Percentiles rank a stretch among this genome's conserved stretches.
These are phyloP conservation scores for Dasysyrphus tricinctus DNA, from an alignment of 2,888 invertebrate species.

Conservation along the genomic window DNA sequence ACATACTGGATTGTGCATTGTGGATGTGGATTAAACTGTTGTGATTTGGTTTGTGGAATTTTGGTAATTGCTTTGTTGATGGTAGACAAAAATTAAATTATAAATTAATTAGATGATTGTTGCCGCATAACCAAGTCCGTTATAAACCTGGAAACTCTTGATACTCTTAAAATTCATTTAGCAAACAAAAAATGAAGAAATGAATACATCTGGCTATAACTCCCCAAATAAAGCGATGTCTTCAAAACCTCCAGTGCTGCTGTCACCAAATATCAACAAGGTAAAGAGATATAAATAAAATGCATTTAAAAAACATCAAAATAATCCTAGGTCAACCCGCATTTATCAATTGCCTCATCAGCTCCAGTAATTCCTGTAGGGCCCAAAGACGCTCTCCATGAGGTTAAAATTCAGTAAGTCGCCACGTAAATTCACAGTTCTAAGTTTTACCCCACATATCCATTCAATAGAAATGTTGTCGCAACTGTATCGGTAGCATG, in stretches of 20 bases:
- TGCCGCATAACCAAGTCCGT: background rate
- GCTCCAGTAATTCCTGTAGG: constrained; percentile 85
- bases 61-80: background rate
- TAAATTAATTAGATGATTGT: background rate
- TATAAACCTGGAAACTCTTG: background rate
- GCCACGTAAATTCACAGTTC: background rate
- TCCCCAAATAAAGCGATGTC: constrained; percentile 24
- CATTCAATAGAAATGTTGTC: constrained; percentile 88
- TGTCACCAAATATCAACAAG: constrained; percentile 58
- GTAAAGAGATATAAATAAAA: constrained; percentile 10
- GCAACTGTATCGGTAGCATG: constrained; percentile 91
- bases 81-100: background rate
- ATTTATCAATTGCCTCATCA: constrained; percentile 80
- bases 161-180: background rate
- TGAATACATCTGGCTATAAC: constrained; percentile 34
- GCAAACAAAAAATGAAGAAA: constrained; percentile 42
- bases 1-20: too few relatives aligned
- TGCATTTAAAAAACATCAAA: background rate
- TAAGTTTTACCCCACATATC: background rate
- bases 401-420: constrained; percentile 86
- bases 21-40: too few relatives aligned
- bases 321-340: constrained; percentile 78
- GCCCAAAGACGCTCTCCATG: constrained; percentile 85
- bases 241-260: constrained; percentile 24
- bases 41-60: too few relatives aligned